Percentiles rank a stretch among this genome's conserved stretches.
phyloP scores from a whole-genome alignment of 1,140 invertebrate species.

The Lepidurus couesii region DNA sequence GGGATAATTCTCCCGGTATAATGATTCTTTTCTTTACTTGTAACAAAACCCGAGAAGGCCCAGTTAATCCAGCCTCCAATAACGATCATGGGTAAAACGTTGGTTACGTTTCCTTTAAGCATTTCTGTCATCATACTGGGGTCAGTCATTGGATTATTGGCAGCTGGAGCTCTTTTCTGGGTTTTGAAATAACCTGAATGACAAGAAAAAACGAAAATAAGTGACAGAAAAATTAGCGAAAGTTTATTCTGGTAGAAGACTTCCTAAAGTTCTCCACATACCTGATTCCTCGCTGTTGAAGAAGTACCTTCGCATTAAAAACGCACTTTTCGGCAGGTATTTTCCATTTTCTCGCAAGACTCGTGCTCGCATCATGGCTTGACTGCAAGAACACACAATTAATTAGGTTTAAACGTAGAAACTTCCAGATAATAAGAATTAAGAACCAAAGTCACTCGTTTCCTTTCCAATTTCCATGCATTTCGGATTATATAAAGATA shows the following conservation, averaged over 20 bases:
- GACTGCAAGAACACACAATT: slow-evolving; percentile 56
- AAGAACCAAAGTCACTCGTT: too few species aligned
- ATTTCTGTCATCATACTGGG: slow-evolving; percentile 98
- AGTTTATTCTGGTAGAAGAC: neutral
- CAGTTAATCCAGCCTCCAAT: slow-evolving; percentile 99
- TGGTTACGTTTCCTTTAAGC: slow-evolving; percentile 97
- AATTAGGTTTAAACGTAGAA: neutral
- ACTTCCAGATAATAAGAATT: neutral
- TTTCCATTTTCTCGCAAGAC: slow-evolving; percentile 93
- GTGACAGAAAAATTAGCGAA: neutral
- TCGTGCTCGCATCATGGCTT: slow-evolving; percentile 89
- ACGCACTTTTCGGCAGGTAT: slow-evolving; percentile 92
- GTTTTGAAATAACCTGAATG: slow-evolving; percentile 71
- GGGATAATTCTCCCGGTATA: neutral
- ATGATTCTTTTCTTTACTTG: slow-evolving; percentile 59
- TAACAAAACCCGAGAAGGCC: slow-evolving; percentile 99
- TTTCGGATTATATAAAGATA: too few species aligned
- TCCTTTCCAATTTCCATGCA: too few species aligned
- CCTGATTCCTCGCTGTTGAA: slow-evolving; percentile 88
- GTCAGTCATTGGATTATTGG: slow-evolving; percentile 94
- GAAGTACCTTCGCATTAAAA: slow-evolving; percentile 85
- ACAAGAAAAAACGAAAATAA: slow-evolving; percentile 25
- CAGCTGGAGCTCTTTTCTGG: slow-evolving; percentile 74
- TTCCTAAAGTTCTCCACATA: slow-evolving; percentile 47
- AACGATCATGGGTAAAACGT: slow-evolving; percentile 96